These are phyloP conservation scores for Xiphias gladius DNA, from an alignment of 2,113 vertebrate genomes.

Conservation along the genomic window DNA sequence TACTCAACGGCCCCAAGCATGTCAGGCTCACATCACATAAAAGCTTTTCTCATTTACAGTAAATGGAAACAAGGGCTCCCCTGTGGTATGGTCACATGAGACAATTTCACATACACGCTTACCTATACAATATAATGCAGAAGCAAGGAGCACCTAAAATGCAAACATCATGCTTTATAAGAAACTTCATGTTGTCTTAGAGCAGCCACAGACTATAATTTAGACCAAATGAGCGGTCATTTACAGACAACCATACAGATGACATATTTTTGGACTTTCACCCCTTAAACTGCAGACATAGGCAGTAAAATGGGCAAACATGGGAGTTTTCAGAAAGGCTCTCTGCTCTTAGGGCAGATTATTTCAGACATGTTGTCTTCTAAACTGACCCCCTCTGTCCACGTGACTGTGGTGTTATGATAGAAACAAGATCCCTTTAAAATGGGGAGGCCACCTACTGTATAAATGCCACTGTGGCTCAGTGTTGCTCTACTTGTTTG, in stretches of 20 bases:
- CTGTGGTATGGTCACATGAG: slow-evolving; percentile 58
- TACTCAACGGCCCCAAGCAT: slow-evolving; percentile 18
- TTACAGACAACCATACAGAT: slow-evolving; percentile 77
- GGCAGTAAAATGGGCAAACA: slow-evolving; percentile 74
- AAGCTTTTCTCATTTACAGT: slow-evolving; percentile 58
- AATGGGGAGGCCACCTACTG: slow-evolving; percentile 59
- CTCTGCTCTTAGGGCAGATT: slow-evolving; percentile 69
- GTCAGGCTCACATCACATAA: slow-evolving; percentile 59
- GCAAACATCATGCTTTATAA: slow-evolving; percentile 70
- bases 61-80: slow-evolving; percentile 72
- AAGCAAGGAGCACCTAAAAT: slow-evolving; percentile 71
- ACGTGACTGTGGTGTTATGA: slow-evolving; percentile 68
- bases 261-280: slow-evolving; percentile 81
- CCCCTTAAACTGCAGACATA: slow-evolving; percentile 76
- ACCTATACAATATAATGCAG: slow-evolving; percentile 40
- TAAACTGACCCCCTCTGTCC: slow-evolving; percentile 64
- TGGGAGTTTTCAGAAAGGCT: slow-evolving; percentile 63
- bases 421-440: slow-evolving; percentile 74
- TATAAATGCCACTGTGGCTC: slow-evolving; percentile 45
- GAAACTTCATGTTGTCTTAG: slow-evolving; percentile 71
- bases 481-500: slow-evolving; percentile 41
- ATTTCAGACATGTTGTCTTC: slow-evolving; percentile 76
- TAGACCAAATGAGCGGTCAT: slow-evolving; percentile 79
- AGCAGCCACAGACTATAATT: slow-evolving; percentile 76
- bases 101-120: slow-evolving; percentile 41